These are phyloP conservation scores for Adineta ricciae DNA, from an alignment of 2,888 invertebrate species.

Conservation along the genomic window DNA sequence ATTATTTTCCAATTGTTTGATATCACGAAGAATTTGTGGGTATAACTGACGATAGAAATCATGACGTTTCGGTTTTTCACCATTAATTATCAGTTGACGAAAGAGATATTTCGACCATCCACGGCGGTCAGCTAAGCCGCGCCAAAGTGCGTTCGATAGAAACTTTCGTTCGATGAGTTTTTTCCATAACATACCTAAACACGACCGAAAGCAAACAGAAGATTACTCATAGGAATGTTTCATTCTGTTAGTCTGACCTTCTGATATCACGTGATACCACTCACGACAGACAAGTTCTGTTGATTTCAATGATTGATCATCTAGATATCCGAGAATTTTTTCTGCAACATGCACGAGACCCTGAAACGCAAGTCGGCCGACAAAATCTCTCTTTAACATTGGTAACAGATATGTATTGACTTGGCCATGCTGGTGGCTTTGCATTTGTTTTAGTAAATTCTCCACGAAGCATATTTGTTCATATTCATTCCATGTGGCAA, in stretches of 20 bases:
- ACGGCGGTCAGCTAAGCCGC: slow-evolving; percentile 83
- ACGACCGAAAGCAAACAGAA: background rate
- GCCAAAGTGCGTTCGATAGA: slow-evolving; percentile 88
- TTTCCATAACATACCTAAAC: slow-evolving; percentile 67
- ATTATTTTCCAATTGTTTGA: slow-evolving; percentile 83
- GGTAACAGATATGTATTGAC: slow-evolving; percentile 93
- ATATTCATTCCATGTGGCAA: slow-evolving; percentile 58
- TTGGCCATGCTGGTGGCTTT: slow-evolving; percentile 96
- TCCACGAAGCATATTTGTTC: slow-evolving; percentile 94
- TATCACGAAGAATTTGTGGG: slow-evolving; percentile 76
- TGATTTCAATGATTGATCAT: slow-evolving; percentile 82
- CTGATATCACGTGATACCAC: slow-evolving; percentile 87
- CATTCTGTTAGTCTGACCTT: background rate
- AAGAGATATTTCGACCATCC: slow-evolving; percentile 60
- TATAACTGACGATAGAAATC: slow-evolving; percentile 82
- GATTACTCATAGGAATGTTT: too few species aligned
- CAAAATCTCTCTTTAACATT: slow-evolving; percentile 96
- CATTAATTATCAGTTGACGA: slow-evolving; percentile 8
- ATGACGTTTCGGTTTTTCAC: slow-evolving; percentile 23
- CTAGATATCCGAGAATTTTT: slow-evolving; percentile 85
- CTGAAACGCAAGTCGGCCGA: slow-evolving; percentile 90
- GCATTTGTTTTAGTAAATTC: slow-evolving; percentile 83
- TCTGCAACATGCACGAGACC: slow-evolving; percentile 94
- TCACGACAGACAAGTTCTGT: slow-evolving; percentile 93
- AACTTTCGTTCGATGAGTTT: slow-evolving; percentile 95